phyloP scores from a whole-genome alignment of 2,113 vertebrate genomes.

The Macrotis lagotis region DNA sequence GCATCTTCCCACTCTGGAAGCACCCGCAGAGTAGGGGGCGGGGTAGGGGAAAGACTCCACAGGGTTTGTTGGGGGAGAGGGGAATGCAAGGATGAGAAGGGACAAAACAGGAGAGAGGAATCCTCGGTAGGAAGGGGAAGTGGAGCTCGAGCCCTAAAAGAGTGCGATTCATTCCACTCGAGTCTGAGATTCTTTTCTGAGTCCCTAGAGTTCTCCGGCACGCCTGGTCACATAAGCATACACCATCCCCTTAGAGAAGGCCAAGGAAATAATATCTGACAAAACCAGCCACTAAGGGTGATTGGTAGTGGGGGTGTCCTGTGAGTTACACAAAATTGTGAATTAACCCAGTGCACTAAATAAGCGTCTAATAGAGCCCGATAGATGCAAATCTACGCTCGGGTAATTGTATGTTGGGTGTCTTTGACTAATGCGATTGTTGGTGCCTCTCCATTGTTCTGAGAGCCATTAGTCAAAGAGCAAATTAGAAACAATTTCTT shows the following conservation, averaged over 20 bases:
- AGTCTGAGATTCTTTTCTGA: neutral
- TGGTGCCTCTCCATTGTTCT: constrained; percentile 59
- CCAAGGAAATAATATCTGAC: constrained; percentile 55
- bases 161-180: neutral
- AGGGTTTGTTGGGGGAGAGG: neutral
- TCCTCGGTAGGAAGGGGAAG: neutral
- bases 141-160: neutral
- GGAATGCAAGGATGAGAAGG: neutral
- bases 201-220: neutral
- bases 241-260: constrained; percentile 6
- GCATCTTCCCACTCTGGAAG: neutral
- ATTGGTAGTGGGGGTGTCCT: neutral
- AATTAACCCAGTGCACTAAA: constrained; percentile 54
- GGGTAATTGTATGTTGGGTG: constrained; percentile 43
- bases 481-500: constrained; percentile 69
- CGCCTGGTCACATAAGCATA: neutral
- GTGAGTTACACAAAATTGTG: constrained; percentile 21
- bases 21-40: too few species aligned
- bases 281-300: neutral
- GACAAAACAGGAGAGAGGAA: neutral
- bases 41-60: neutral
- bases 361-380: neutral
- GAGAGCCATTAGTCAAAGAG: constrained; percentile 41
- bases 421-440: constrained; percentile 19
- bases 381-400: neutral